phyloP scores from a whole-genome alignment of 2,888 invertebrate genomes.

The Matsumyia berberina region DNA sequence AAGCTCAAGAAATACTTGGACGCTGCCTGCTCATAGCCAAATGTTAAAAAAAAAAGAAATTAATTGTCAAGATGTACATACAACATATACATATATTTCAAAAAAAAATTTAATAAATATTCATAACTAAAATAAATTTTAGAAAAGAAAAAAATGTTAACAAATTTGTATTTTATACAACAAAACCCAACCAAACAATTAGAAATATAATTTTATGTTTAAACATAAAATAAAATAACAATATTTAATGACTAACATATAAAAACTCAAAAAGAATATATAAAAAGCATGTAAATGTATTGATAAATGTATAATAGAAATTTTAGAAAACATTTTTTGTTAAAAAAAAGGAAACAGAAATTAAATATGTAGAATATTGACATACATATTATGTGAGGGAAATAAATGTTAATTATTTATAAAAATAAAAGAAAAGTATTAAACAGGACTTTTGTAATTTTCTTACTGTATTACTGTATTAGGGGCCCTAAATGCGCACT shows the following conservation, averaged over 20 bases:
- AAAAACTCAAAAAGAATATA: neutral
- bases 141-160: conserved; percentile 15
- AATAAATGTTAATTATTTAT: conserved; percentile 68
- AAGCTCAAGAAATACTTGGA: neutral
- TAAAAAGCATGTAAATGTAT: conserved; percentile 15
- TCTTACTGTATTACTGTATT: too few relatives aligned
- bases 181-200: neutral
- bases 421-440: conserved; percentile 50
- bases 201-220: neutral
- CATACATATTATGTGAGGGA: conserved; percentile 41
- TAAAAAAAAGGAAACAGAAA: conserved; percentile 4
- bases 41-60: neutral
- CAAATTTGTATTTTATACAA: conserved; percentile 17
- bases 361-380: conserved; percentile 20
- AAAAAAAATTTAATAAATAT: conserved; percentile 1
- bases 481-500: too few relatives aligned
- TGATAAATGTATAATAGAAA: conserved; percentile 34
- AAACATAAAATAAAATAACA: neutral
- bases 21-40: neutral
- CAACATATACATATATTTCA: neutral
- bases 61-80: neutral
- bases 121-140: conserved; percentile 6
- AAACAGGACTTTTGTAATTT: neutral
- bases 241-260: neutral
- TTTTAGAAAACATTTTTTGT: conserved; percentile 21